Percentiles rank a stretch among this genome's conserved stretches.
Conservation (phyloP, 2,797 vertebrate species). For the Acipenser oxyrinchus region DNA sequence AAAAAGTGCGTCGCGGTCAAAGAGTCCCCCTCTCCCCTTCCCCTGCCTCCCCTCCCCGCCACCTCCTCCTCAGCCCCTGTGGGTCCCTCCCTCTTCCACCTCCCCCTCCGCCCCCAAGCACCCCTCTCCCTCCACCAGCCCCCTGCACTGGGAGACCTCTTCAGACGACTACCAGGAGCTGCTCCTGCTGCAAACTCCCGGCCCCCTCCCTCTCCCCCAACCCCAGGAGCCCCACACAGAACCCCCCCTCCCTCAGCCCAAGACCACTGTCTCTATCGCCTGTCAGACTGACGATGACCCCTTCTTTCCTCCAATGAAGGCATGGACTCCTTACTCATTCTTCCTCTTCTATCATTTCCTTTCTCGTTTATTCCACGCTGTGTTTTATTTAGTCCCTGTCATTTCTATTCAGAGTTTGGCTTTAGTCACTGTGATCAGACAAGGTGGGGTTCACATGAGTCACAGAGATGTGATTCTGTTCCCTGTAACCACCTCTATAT, state of each 20-base stretch:
- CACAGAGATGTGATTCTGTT: too few species aligned
- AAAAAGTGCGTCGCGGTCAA: constrained; percentile 31
- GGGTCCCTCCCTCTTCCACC: constrained; percentile 29
- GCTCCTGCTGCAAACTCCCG: constrained; percentile 22
- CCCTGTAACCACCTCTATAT: too few species aligned
- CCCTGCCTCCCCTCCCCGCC: constrained; percentile 23
- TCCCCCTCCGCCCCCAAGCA: constrained; percentile 29
- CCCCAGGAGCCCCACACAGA: constrained; percentile 12
- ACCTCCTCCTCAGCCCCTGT: constrained; percentile 27
- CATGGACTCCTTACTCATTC: constrained; percentile 42
- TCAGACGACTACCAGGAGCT: constrained; percentile 36
- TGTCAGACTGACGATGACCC: constrained; percentile 80
- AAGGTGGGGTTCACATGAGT: too few species aligned
- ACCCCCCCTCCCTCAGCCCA: constrained; percentile 34
- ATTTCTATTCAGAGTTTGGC: too few species aligned
- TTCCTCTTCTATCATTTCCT: constrained; percentile 13
- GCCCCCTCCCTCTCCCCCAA: constrained; percentile 35
- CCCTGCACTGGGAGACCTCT: constrained; percentile 41
- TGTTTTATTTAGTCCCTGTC: too few species aligned
- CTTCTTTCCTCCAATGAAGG: constrained; percentile 67
- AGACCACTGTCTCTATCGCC: constrained; percentile 67
- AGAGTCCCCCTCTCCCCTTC: background rate
- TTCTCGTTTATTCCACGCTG: too few species aligned
- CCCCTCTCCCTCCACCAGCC: constrained; percentile 26
- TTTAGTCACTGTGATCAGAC: too few species aligned